Base-by-base conservation (phyloP, 2,797 vertebrate genomes). In the Gallinago solitaria region DNA sequence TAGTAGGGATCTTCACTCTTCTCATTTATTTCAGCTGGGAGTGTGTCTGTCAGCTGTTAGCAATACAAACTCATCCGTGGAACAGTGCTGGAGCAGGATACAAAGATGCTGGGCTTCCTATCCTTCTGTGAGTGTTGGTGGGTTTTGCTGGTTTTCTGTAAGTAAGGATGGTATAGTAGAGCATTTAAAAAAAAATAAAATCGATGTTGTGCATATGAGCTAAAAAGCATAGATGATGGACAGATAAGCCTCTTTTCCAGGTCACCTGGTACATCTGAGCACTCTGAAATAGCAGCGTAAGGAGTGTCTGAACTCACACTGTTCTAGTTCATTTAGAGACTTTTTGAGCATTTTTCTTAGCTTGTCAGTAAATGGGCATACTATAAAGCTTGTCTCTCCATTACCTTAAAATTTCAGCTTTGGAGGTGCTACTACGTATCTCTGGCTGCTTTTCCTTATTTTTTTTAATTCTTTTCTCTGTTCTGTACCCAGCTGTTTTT, bases 101-200 rank as follows among this genome's bases (percentile, higher is more conserved):
- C 57, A 41, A 57, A 41, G 68, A 17, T 35, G 7, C 4, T 60
- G 41, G 9, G 16, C 2, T 0, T 5, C 5, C 2, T 13, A 0
- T 0, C 2, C 3, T 1, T 18, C 2, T 51, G 41, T 15, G 35
- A 3, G 7, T 9, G 33, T 1, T 23, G 50, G 5, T 41, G 16
- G 4, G 0, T 33, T 60, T 32, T 51, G 23, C 3, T 47, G 35
- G 1, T 67, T 47, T 18, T 89, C 12, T 94, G 11, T 2, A 33
- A 63, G 86, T 74, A 50, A 56, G 79, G 60, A 0, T 77, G 3
- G 8, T 35, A 23, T 28, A 7, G 4, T 1, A 5, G 45, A 39
- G 6, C 8, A 23, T 9, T 1, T 10, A 37, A 11, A 51, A 41
- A 23, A 37, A 1, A 37, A 14, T 35, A 1, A n/a, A 35, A 5